Base-by-base conservation (phyloP, 1,140 invertebrate genomes). In the Parapsyche elsis region DNA sequence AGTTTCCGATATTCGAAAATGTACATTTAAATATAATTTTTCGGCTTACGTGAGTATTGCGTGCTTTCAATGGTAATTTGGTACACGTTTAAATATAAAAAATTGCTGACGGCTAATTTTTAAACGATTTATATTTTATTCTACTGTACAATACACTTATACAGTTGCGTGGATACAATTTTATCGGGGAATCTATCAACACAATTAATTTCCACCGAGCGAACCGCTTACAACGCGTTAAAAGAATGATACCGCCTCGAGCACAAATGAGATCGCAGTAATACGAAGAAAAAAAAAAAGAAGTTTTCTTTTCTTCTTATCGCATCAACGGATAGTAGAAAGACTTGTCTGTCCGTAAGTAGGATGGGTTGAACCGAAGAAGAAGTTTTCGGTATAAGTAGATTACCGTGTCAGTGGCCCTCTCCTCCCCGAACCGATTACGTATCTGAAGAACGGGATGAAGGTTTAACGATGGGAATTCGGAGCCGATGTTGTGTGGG, bases 381-480 rank as follows among this genome's bases (percentile, higher is more conserved):
- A 38, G 24, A 67, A 24, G 5, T 67, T 67, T 30, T 26, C 23
- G 64, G 24, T 12, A 26, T 67, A 67, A 67, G 64, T 67, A 67
- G 64, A 67, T 67, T 67, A 67, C 64, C 64, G 64, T 67, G 64
- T 67, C 64, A 67, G 64, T 67, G 64, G 5, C 9, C 30, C 30
- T 38, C n/a, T n/a, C n/a, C n/a, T n/a, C n/a, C n/a, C n/a, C 30
- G 30, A 14, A 24, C 64, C 64, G 64, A 67, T 67, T 67, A 26
- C 64, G 23, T 67, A 61, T 61, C 59, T 1, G 2, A 23, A 26
- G 26, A 23, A 67, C 26, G 4, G 12, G 49, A 53, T 53, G 21
- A 67, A 19, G 64, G 64, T 67, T 67, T 67, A 67, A 67, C 64
- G 64, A 67, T 67, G 24, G 23, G 64, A 67, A 23, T 67, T 67